These are phyloP conservation scores for Coracias cyanogaster DNA, from an alignment of 2,797 vertebrate genomes.

Conservation along the genomic window DNA sequence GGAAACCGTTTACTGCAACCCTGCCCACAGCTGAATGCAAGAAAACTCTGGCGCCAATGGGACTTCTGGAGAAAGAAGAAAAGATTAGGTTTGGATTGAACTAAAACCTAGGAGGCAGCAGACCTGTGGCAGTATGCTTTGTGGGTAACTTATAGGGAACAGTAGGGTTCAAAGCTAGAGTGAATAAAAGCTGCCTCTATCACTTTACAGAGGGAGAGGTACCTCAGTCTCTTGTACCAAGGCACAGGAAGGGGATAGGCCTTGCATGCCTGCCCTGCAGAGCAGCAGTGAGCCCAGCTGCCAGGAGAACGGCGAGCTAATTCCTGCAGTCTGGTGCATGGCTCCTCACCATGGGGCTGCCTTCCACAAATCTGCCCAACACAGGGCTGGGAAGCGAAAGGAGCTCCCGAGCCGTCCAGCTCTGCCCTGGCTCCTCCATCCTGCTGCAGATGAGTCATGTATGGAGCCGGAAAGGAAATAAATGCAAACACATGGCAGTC, in stretches of 20 bases:
- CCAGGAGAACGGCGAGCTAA: neutral
- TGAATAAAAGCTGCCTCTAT: neutral
- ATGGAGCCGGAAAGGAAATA: conserved; percentile 40
- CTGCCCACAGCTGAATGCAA: neutral
- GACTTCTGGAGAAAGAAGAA: conserved; percentile 43
- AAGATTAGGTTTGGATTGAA: neutral
- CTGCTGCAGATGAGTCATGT: conserved; percentile 14
- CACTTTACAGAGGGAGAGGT: neutral
- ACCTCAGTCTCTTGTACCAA: neutral
- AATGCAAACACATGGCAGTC: conserved; percentile 62
- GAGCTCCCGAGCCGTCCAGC: neutral
- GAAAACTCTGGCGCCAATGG: neutral
- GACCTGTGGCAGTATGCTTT: neutral
- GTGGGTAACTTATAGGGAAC: neutral
- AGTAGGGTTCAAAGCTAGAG: neutral
- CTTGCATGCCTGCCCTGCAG: accelerated
- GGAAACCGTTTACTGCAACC: neutral
- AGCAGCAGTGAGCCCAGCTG: neutral
- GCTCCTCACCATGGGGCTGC: neutral
- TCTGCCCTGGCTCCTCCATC: neutral
- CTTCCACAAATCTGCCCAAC: neutral
- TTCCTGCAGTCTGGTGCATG: neutral
- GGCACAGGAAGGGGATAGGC: neutral
- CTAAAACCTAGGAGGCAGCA: neutral
- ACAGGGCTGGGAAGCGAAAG: neutral